phyloP scores from a whole-genome alignment of 1,140 invertebrate species.

The Drosophila malerkotliana region DNA sequence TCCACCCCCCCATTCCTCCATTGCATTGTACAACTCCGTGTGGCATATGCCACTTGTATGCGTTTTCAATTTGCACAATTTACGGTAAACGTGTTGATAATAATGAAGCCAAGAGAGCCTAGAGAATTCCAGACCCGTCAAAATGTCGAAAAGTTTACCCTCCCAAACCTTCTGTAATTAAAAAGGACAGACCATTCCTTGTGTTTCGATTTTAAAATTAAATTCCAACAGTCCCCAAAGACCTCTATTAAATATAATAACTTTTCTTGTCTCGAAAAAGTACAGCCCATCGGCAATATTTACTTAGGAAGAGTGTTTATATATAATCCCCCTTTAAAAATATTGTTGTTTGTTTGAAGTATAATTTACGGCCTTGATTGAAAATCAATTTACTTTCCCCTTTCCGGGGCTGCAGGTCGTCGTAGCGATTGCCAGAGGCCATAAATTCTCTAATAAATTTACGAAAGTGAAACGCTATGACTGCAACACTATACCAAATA shows the following conservation, averaged over 20 bases:
- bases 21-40: slow-evolving; percentile 1
- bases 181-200: slow-evolving; percentile 19
- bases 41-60: slow-evolving; percentile 56
- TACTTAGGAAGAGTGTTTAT: slow-evolving; percentile 1
- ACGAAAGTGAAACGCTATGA: slow-evolving; percentile 30
- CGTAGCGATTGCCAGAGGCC: slow-evolving; percentile 50
- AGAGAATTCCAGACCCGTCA: slow-evolving; percentile 30
- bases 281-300: background rate
- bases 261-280: background rate
- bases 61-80: slow-evolving; percentile 75
- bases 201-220: background rate
- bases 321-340: slow-evolving; percentile 4
- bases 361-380: slow-evolving; percentile 70
- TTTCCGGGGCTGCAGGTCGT: slow-evolving; percentile 12
- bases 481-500: slow-evolving; percentile 54
- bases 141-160: slow-evolving; percentile 36
- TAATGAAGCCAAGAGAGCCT: slow-evolving; percentile 55
- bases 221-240: background rate
- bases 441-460: slow-evolving; percentile 73
- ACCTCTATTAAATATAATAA: background rate
- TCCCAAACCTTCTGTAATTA: slow-evolving; percentile 46
- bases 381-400: slow-evolving; percentile 60
- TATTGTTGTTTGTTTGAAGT: slow-evolving; percentile 16
- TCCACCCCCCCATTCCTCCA: too few relatives aligned
- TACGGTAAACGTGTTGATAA: slow-evolving; percentile 74